A percentile compares a stretch with the other conserved stretches of the same genome.
Conservation (phyloP, 2,888 invertebrate species). For the Aspidapion aeneum region DNA sequence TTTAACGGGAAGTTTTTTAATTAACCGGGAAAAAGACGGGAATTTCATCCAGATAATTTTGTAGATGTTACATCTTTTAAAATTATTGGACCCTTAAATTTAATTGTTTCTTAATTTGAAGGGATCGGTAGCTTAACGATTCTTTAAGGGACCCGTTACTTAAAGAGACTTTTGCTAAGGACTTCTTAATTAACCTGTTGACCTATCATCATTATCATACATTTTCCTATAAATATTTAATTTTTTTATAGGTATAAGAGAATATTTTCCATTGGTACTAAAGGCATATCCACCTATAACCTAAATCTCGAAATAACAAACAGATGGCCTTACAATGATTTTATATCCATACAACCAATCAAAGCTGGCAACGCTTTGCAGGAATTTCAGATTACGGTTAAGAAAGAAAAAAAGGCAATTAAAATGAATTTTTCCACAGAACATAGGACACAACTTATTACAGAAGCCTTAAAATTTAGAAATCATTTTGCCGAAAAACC, state of each 20-base stretch:
- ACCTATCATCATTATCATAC: no score
- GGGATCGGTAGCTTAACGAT: no score
- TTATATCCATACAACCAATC: conserved; percentile 37
- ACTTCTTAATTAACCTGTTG: no score
- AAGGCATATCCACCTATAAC: conserved; percentile 96
- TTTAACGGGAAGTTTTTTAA: no score
- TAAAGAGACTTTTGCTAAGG: no score
- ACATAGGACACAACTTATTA: conserved; percentile 86
- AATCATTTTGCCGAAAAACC: conserved; percentile 78
- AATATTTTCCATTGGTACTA: conserved; percentile 93
- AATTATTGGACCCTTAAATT: no score
- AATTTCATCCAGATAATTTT: no score
- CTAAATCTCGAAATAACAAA: conserved; percentile 93
- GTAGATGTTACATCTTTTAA: no score
- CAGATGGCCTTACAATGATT: conserved; percentile 69
- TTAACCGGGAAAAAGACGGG: no score
- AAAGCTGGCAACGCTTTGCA: conserved; percentile 53
- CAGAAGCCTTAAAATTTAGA: conserved; percentile 82
- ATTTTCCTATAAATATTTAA: no score
- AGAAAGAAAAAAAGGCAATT: conserved; percentile 87
- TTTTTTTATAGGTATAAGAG: conserved; percentile 75
- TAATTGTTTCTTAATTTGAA: no score
- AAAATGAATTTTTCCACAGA: conserved; percentile 97
- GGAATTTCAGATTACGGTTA: conserved; percentile 80
- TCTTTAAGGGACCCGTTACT: no score